These are phyloP conservation scores for Zaprionus inermis DNA, from an alignment of 1,140 invertebrate genomes.

Conservation along the genomic window DNA sequence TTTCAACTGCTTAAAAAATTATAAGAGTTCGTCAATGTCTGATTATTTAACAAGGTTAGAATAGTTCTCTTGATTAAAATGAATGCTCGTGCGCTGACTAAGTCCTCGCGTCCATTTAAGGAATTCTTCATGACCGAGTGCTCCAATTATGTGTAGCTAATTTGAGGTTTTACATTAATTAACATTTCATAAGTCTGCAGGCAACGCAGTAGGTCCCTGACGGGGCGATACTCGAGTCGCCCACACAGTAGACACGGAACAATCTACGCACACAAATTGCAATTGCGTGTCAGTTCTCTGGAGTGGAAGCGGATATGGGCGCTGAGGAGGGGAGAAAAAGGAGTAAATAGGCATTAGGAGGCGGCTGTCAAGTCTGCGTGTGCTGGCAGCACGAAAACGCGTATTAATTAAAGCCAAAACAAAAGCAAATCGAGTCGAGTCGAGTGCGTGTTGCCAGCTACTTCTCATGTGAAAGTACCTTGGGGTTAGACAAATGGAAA, in stretches of 20 bases:
- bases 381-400: constrained; percentile 65
- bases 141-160: constrained; percentile 1
- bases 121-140: constrained; percentile 1
- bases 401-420: constrained; percentile 78
- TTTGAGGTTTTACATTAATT: constrained; percentile 59
- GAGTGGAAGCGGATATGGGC: not conserved
- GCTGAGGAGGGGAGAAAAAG: not conserved
- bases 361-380: constrained; percentile 57
- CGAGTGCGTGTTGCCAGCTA: constrained; percentile 55
- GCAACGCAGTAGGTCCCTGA: too few relatives aligned
- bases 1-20: too few relatives aligned
- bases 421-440: constrained; percentile 47
- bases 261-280: constrained; percentile 73
- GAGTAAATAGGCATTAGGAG: constrained; percentile 4
- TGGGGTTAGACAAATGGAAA: constrained; percentile 48
- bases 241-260: constrained; percentile 50
- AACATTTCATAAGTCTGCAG: constrained; percentile 52
- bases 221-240: constrained; percentile 35
- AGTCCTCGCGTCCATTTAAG: not conserved
- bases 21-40: not conserved
- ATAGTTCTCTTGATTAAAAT: not conserved
- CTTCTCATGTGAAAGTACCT: constrained; percentile 24
- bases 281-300: constrained; percentile 67
- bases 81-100: not conserved
- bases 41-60: too few relatives aligned